A percentile compares a stretch with the other conserved stretches of the same genome.
These are phyloP conservation scores for Acanthopleura granulata DNA, from an alignment of 2,888 invertebrate genomes.

Conservation along the genomic window DNA sequence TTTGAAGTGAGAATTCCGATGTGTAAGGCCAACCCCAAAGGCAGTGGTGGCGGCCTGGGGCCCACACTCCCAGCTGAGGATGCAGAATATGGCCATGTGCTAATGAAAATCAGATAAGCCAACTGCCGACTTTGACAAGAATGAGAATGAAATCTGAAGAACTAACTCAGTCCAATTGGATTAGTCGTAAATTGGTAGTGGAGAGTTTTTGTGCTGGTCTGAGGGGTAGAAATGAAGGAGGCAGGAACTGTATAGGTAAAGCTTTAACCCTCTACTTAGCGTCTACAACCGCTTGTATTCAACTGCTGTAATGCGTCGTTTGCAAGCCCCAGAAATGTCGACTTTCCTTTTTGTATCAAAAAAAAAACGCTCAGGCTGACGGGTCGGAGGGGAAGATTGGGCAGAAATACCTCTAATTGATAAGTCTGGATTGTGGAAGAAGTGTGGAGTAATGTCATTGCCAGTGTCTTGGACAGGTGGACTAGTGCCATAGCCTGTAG, in stretches of 20 bases:
- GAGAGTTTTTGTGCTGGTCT: background rate
- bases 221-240: background rate
- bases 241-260: background rate
- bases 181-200: constrained; percentile 16
- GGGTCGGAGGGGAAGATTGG: too few species aligned
- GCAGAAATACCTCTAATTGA: background rate
- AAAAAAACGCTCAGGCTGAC: too few species aligned
- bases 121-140: constrained; percentile 1
- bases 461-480: background rate
- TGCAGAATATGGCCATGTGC: background rate
- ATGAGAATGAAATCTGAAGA: constrained; percentile 6
- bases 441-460: background rate
- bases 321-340: too few species aligned
- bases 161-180: background rate
- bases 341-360: too few species aligned
- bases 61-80: background rate
- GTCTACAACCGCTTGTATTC: too few species aligned
- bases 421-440: background rate
- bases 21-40: background rate
- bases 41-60: background rate
- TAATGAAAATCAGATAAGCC: constrained; percentile 17
- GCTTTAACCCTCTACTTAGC: too few species aligned
- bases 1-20: background rate
- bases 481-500: too few species aligned
- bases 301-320: too few species aligned